A percentile compares a stretch with the other conserved stretches of the same genome.
Conservation (phyloP, 2,888 invertebrate genomes). For the Drosophila anomalipes region DNA sequence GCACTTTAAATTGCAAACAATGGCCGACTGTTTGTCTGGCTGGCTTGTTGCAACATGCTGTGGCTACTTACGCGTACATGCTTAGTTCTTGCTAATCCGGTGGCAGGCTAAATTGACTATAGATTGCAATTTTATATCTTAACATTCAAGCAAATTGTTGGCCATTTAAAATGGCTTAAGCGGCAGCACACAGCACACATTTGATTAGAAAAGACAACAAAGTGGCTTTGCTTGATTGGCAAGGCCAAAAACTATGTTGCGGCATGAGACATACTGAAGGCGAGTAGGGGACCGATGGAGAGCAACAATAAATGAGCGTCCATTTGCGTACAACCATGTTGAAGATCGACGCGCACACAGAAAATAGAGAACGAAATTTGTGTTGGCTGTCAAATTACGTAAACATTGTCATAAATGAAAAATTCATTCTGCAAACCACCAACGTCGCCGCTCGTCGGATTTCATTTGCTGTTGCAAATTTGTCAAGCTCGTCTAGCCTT, state of each 20-base stretch:
- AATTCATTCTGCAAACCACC: conserved; percentile 56
- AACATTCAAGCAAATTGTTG: conserved; percentile 72
- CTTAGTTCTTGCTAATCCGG: conserved; percentile 40
- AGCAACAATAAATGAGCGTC: conserved; percentile 67
- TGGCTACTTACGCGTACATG: conserved; percentile 54
- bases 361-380: conserved; percentile 58
- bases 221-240: conserved; percentile 52
- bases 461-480: conserved; percentile 74
- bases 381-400: conserved; percentile 78
- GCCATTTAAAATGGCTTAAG: conserved; percentile 74
- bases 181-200: conserved; percentile 33
- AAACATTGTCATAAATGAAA: conserved; percentile 82
- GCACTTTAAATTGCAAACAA: conserved; percentile 36
- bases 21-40: neutral
- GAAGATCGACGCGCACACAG: conserved; percentile 30
- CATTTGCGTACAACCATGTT: conserved; percentile 62
- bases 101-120: conserved; percentile 62
- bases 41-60: conserved; percentile 23
- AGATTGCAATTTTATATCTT: conserved; percentile 76
- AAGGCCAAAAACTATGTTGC: conserved; percentile 16
- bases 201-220: conserved; percentile 55
- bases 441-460: conserved; percentile 42
- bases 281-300: neutral
- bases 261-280: neutral
- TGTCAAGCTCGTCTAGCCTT: conserved; percentile 70